Base-by-base conservation (phyloP, 2,113 vertebrate genomes). In the Zootoca vivipara region DNA sequence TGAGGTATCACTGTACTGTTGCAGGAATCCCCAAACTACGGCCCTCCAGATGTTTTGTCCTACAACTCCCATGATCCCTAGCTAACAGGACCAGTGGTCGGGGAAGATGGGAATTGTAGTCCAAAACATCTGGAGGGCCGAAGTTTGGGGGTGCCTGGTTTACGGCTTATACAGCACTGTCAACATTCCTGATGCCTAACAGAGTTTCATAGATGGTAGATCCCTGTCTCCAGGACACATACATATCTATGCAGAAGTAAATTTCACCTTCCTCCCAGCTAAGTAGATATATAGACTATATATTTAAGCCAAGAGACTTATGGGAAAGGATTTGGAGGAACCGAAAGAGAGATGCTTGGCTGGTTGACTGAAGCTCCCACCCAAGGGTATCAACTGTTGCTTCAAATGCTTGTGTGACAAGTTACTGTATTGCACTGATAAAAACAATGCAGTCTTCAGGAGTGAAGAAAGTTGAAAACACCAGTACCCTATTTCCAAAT, bases 401-500 rank as follows among this genome's bases (percentile, higher is more conserved):
- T 85, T 85, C 22, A 56, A 5, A 3, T 72, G 89, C 87, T 92
- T 86, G 42, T 87, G 35, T 69, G 91, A 83, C 35, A 91, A 40
- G 70, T 77, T 26, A 77, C 5, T 77, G 28, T n/a, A 69, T 80
- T 70, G 72, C 24, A 72, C 12, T 6, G n/a, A 28, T 24, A 33
- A 56, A 88, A 87, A 82, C 0, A 2, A 33, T 67, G 90, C 73
- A 92, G 80, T 33, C 46, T 52, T 52, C 46, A 52, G 46, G 46
- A 91, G 67, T 89, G 85, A 82, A 94, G 70, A 80, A 2, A 74
- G 85, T 89, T 62, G 75, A 89, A 88, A 90, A 95, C 84, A 72
- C 35, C 82, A 38, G 83, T 90, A 75, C 73, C 26, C n/a, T 10
- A 30, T 13, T 33, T 62, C 33, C 70, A 67, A 78, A 16, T 62